phyloP scores from a whole-genome alignment of 2,888 invertebrate genomes.

The Heterodera filipjevi region DNA sequence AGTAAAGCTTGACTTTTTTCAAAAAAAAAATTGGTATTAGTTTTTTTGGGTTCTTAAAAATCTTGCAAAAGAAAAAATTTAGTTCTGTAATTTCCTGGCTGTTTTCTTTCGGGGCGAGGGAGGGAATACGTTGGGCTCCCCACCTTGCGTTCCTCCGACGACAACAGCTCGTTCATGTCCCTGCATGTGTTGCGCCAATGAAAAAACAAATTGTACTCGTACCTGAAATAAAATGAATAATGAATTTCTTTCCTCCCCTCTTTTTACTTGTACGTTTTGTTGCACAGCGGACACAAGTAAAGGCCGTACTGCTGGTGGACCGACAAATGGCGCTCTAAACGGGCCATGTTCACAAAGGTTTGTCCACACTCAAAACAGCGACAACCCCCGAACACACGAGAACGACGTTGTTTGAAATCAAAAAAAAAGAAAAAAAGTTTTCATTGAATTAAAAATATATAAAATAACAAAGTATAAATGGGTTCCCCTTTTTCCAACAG shows the following conservation, averaged over 20 bases:
- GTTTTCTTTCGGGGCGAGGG: no score
- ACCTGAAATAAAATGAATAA: slow-evolving; percentile 22
- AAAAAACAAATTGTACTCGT: slow-evolving; percentile 61
- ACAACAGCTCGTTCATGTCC: slow-evolving; percentile 54
- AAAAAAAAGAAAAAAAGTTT: no score
- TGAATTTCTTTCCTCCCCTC: slow-evolving; percentile 35
- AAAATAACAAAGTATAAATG: no score
- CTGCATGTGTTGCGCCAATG: slow-evolving; percentile 59
- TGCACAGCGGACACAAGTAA: slow-evolving; percentile 56
- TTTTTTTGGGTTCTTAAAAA: no score
- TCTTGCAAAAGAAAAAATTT: neutral
- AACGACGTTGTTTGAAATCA: slow-evolving; percentile 37
- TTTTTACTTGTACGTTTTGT: slow-evolving; percentile 61
- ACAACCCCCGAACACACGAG: slow-evolving; percentile 53
- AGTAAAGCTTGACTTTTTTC: no score
- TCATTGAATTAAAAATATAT: no score
- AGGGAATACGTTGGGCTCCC: no score
- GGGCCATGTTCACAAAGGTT: slow-evolving; percentile 56
- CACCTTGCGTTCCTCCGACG: slow-evolving; percentile 32
- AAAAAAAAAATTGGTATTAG: no score
- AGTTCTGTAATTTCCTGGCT: neutral
- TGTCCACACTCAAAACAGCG: slow-evolving; percentile 56
- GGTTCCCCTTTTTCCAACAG: no score
- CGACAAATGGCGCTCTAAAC: slow-evolving; percentile 57
- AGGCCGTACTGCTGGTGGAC: slow-evolving; percentile 59